Base-by-base conservation (phyloP, 2,113 vertebrate species). In the Varanus komodoensis region DNA sequence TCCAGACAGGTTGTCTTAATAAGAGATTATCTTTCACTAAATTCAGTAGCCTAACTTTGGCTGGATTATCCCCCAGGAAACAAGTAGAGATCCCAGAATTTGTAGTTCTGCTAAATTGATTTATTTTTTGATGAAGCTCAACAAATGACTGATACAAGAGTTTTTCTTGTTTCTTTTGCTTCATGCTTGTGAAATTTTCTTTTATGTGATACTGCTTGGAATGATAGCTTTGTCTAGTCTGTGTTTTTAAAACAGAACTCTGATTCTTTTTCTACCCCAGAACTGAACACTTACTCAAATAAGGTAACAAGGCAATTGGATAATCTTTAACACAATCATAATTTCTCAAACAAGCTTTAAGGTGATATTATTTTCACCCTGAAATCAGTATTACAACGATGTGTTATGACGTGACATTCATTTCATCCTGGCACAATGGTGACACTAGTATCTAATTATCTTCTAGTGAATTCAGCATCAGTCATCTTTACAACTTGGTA, bases 391-490 rank as follows among this genome's bases (percentile, higher is more conserved):
- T 90, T 86, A 57, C 93, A 93, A 17, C 17, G 90, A 64, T 75
- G 87, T 85, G 92, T 64, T 4, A 87, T 89, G 57, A 64, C 69
- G 92, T 93, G 95, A 94, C 92, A 94, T 89, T 90, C 87, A 1
- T 96, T 95, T 95, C 91, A 54, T 87, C 92, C 91, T 92, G 94
- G 92, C 89, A 95, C 93, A 87, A 89, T 0, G 86, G 86, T 96
- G 96, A 95, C 94, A 96, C 95, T 95, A 95, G 86, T 91, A 88
- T 94, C 95, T 90, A 91, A 95, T 96, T 96, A 94, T 74, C 92
- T 85, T 29, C 79, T 52, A 94, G 87, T 93, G 89, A 91, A 9
- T 92, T 91, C 87, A 92, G 77, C 84, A 92, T 90, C 93, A 96
- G 91, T 95, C 94, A 94, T 89, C 92, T 91, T 82, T 89, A 78